Conservation (phyloP, 2,797 vertebrate species). For the Girardinus metallicus region DNA sequence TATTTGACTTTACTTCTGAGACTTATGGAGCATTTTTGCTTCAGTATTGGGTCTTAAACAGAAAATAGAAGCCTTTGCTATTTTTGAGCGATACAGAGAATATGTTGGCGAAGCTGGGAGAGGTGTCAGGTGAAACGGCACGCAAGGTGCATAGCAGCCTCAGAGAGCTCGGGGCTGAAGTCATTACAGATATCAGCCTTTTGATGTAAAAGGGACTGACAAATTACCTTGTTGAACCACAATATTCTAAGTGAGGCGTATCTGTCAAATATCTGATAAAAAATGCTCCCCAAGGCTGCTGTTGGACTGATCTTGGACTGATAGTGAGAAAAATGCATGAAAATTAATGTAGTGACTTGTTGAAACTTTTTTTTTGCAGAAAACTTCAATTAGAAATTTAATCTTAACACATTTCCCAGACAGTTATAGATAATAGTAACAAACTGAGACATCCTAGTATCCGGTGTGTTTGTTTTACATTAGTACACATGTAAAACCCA, state of each 20-base stretch:
- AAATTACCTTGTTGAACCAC: conserved; percentile 78
- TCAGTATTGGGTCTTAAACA: neutral
- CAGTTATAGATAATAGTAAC: neutral
- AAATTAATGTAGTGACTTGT: conserved; percentile 11
- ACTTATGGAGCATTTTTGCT: neutral
- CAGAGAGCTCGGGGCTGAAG: conserved; percentile 63
- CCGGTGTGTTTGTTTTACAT: neutral
- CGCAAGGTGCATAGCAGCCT: conserved; percentile 51
- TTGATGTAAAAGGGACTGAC: conserved; percentile 75
- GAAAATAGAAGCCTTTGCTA: conserved; percentile 18
- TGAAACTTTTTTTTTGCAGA: neutral
- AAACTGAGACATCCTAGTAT: conserved; percentile 2
- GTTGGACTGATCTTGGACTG: conserved; percentile 32
- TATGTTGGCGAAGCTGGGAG: conserved; percentile 17
- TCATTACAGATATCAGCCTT: conserved; percentile 70
- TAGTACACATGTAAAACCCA: neutral
- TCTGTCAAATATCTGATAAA: conserved; percentile 67
- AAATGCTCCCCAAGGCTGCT: conserved; percentile 52
- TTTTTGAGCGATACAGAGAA: conserved; percentile 42
- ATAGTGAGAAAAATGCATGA: conserved; percentile 29
- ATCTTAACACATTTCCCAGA: neutral
- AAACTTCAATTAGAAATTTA: neutral
- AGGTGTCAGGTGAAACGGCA: conserved; percentile 47
- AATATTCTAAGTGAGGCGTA: conserved; percentile 70
- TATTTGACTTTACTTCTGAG: neutral